Evolutionary conservation across 2,888 invertebrate species (phyloP).

Genomic region (Platycnemis pennipes): DNA sequence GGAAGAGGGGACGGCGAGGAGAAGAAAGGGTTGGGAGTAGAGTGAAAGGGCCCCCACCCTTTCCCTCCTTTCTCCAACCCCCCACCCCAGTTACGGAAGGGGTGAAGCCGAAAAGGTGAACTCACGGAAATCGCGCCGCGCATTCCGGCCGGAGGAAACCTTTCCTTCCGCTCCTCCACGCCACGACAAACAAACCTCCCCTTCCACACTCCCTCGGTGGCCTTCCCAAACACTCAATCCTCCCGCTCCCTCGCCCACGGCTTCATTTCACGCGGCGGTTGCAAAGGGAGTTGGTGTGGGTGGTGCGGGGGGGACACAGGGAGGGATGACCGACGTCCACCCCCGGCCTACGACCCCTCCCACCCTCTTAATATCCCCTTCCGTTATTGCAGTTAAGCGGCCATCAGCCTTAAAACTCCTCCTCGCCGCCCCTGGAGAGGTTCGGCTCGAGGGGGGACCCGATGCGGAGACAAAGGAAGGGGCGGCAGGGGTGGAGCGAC

Average conservation of each 20-base stretch:
- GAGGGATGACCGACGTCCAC: conserved; percentile 39
- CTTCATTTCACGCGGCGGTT: conserved; percentile 53
- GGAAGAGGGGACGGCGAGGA: not conserved
- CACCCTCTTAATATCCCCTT: not conserved
- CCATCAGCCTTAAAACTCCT: conserved; percentile 29
- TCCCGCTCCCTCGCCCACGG: not conserved
- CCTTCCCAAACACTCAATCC: conserved; percentile 14
- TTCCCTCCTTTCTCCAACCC: too few species aligned
- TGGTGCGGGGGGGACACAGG: not conserved
- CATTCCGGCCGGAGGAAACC: not conserved
- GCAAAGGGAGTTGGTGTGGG: not conserved
- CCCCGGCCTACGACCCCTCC: not conserved
- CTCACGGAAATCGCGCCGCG: conserved; percentile 3
- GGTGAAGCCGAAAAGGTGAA: not conserved
- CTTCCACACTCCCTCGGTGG: not conserved
- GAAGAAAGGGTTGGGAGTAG: not conserved
- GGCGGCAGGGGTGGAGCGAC: not conserved
- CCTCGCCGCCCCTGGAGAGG: not conserved
- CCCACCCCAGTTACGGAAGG: too few species aligned
- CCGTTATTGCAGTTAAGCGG: conserved; percentile 66
- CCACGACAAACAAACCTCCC: not conserved
- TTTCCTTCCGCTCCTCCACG: not conserved
- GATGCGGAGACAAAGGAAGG: conserved; percentile 50
- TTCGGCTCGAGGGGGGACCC: not conserved
- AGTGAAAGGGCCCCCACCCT: too few species aligned